A percentile compares a stretch with the other conserved stretches of the same genome.
Conservation (phyloP, 2,113 vertebrate genomes). For the Gymnobelideus leadbeateri region DNA sequence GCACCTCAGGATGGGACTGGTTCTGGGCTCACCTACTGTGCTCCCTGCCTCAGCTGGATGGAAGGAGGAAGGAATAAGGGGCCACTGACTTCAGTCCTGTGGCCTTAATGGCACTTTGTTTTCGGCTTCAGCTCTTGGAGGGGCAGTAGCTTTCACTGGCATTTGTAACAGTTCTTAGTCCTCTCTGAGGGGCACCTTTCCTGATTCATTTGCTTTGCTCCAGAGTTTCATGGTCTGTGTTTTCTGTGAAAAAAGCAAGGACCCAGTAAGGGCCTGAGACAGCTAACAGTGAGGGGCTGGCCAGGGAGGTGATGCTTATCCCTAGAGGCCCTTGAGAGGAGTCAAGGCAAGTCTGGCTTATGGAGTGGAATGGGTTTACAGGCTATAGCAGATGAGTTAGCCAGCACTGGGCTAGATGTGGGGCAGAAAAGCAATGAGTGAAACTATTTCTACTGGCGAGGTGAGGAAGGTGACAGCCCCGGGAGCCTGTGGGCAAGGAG, state of each 20-base stretch:
- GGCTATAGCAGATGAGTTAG: not conserved
- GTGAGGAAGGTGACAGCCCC: not conserved
- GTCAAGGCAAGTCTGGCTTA: not conserved
- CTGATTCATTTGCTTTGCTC: not conserved
- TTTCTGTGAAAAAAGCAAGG: not conserved
- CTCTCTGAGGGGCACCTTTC: not conserved
- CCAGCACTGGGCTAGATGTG: not conserved
- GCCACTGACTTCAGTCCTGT: slow-evolving; percentile 43
- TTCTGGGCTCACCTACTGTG: not conserved
- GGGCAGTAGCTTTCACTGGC: slow-evolving; percentile 24
- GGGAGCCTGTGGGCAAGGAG: not conserved
- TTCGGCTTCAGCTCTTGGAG: not conserved
- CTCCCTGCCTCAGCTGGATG: slow-evolving; percentile 15
- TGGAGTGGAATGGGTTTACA: not conserved
- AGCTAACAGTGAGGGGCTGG: not conserved
- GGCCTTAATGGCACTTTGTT: slow-evolving; percentile 72
- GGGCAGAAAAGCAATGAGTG: not conserved
- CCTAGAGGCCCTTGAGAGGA: not conserved
- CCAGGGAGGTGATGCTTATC: not conserved
- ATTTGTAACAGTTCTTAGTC: not conserved
- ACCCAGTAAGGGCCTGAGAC: not conserved
- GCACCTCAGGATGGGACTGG: too few relatives aligned
- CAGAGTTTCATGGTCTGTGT: not conserved
- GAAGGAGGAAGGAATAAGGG: slow-evolving; percentile 52
- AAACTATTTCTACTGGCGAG: not conserved